Base-by-base conservation (phyloP, 1,140 invertebrate species). In the Probaryconus sp. region DNA sequence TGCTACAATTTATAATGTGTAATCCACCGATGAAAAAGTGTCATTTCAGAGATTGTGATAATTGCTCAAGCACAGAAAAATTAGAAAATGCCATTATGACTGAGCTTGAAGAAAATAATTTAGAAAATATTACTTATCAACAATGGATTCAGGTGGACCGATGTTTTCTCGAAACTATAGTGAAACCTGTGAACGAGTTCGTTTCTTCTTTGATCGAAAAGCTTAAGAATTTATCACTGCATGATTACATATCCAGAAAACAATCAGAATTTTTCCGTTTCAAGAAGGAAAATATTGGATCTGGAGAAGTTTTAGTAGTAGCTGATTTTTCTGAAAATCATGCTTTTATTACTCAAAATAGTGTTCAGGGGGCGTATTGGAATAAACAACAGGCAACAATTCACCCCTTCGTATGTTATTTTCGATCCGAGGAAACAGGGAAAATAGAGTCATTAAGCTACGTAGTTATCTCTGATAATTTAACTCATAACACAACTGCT, bases 291-390 rank as follows among this genome's bases (percentile, higher is more conserved):
- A 51, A 51, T 10, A 14, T 76, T 1, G 2, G 14, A 40, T 17
- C 43, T 42, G 14, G 20, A 9, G 67, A 60, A 43, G 45, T 37
- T 58, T 5, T 70, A 20, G 31, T 42, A n/a, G 7, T 72, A 3
- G 48, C 51, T 14, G 77, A 83, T 65, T 82, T 81, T 68, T 76
- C 76, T 13, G 68, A 82, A 71, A 81, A 82, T 55, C 83, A 75
- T 51, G 56, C 64, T 6, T 80, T 77, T 40, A 28, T 79, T 0
- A 45, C 78, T 38, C 76, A n/a, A n/a, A n/a, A n/a, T 80, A 61
- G 61, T 83, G 76, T 61, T 56, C 35, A n/a, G n/a, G n/a, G n/a
- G n/a, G n/a, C n/a, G n/a, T n/a, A n/a, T n/a, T n/a, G n/a, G n/a
- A n/a, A n/a, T 14, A 79, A 78, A 33, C 30, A 13, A 5, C 77